Evolutionary conservation across 2,797 vertebrate species (phyloP).

Genomic region (Etheostoma nigrum): DNA sequence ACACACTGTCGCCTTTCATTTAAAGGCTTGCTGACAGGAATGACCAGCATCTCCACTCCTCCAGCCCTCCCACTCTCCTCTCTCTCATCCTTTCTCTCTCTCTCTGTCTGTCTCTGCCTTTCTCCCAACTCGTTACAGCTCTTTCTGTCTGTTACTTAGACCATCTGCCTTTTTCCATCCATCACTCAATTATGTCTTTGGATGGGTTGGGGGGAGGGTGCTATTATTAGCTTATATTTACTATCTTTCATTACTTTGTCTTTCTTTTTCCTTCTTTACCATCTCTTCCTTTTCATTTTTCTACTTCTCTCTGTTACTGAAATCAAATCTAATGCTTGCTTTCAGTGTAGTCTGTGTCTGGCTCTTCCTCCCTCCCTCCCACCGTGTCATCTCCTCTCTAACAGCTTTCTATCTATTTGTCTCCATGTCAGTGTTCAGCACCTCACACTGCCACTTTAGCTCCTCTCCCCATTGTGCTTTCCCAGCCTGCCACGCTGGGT

Average conservation of each 20-base stretch:
- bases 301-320: slow-evolving; percentile 47
- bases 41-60: slow-evolving; percentile 64
- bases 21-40: slow-evolving; percentile 74
- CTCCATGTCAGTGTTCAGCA: slow-evolving; percentile 78
- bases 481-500: slow-evolving; percentile 69
- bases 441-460: slow-evolving; percentile 78
- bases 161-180: slow-evolving; percentile 59
- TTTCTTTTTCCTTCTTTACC: slow-evolving; percentile 5
- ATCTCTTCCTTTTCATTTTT: slow-evolving; percentile 5
- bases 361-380: slow-evolving; percentile 39
- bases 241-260: slow-evolving; percentile 7
- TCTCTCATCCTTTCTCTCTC: slow-evolving; percentile 25
- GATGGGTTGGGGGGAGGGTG: slow-evolving; percentile 3
- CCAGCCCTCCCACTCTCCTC: slow-evolving; percentile 53
- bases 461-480: slow-evolving; percentile 76
- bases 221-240: slow-evolving; percentile 37
- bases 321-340: slow-evolving; percentile 73
- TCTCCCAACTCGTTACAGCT: slow-evolving; percentile 53
- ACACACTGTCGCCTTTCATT: slow-evolving; percentile 83
- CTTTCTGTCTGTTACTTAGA: slow-evolving; percentile 63
- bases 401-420: slow-evolving; percentile 84
- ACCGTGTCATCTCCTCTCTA: slow-evolving; percentile 70
- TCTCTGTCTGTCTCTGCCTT: slow-evolving; percentile 19
- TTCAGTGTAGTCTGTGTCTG: slow-evolving; percentile 51
- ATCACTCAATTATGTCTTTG: slow-evolving; percentile 52